phyloP scores from a whole-genome alignment of 2,888 invertebrate species.

The Coleophora flavipennella region DNA sequence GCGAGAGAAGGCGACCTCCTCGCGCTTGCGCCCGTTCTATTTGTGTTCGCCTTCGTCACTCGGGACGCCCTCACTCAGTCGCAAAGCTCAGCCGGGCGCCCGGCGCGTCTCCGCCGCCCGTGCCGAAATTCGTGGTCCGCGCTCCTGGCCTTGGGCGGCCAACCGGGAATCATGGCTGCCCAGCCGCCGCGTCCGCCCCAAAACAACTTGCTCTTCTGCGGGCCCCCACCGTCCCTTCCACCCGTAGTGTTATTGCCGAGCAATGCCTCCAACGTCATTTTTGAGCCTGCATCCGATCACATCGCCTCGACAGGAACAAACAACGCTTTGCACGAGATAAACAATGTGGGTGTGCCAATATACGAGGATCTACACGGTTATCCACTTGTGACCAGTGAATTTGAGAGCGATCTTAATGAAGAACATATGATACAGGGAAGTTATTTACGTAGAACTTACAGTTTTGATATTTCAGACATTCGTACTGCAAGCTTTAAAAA shows the following conservation, averaged over 20 bases:
- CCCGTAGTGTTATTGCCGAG: conserved; percentile 67
- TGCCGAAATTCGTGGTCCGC: conserved; percentile 45
- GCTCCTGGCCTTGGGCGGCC: conserved; percentile 52
- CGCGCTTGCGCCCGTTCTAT: conserved; percentile 70
- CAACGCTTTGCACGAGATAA: conserved; percentile 55
- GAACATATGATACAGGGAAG: conserved; percentile 24
- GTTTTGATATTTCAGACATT: conserved; percentile 60
- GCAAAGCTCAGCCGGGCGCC: conserved; percentile 65
- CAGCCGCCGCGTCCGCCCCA: conserved; percentile 63
- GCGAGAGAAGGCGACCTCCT: conserved; percentile 71
- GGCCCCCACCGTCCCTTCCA: conserved; percentile 62
- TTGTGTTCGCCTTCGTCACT: conserved; percentile 71
- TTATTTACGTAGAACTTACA: conserved; percentile 53
- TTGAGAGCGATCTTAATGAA: conserved; percentile 27
- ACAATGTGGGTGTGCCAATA: conserved; percentile 63
- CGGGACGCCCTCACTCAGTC: conserved; percentile 69
- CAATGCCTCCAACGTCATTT: conserved; percentile 29
- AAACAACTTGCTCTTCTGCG: conserved; percentile 64
- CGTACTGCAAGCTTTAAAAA: conserved; percentile 36
- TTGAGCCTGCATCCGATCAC: conserved; percentile 24
- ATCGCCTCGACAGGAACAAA: conserved; percentile 2
- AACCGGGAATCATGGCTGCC: conserved; percentile 56
- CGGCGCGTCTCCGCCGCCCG: conserved; percentile 56
- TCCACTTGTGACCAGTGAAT: conserved; percentile 30
- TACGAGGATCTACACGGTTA: conserved; percentile 39